Base-by-base conservation (phyloP, 2,888 invertebrate genomes). In the Spodoptera littoralis region DNA sequence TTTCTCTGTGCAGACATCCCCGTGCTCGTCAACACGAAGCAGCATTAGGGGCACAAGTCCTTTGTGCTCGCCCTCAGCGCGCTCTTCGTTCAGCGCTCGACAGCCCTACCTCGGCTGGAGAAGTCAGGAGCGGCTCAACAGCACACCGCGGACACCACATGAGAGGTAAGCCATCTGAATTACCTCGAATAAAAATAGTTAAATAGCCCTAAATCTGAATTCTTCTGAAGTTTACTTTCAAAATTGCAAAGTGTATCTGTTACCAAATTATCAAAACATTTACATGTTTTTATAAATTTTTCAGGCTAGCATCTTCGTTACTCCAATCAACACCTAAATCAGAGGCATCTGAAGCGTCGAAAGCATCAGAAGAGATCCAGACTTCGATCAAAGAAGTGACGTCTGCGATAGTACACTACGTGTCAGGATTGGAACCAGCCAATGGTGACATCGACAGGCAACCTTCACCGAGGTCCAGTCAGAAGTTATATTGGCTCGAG, bases 81-180 rank as follows among this genome's bases (percentile, higher is more conserved):
- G 97, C 63, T 96, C 96, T 55, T 97, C 97, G 65, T 97, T 97
- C 94, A 98, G 97, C 88, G 97, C 97, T 78, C 96, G 98, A 45
- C 97, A 98, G 88, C 98, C 98, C 0, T 98, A 98, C 92, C 95
- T 98, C 69, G 98, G 98, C 55, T 98, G 98, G 98, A 95, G 98
- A 80, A 96, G 96, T 87, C 98, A 98, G 90, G 98, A 98, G 90
- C 96, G 98, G 70, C 95, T 98, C 57, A 96, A 97, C 77, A 95
- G 96, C 80, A 97, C 97, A 0, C 97, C 97, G 2, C 95, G 98
- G 82, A 98, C 98, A 65, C 98, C 98, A 49, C 98, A 98, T 78
- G 98, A 98, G 94, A 96, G 97, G 95, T 96, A 80, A 60, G 44
- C 4, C 36, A 9, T 36, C 36, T 9, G 36, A 36, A 36, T 36